Percentiles rank a stretch among this genome's conserved stretches.
Conservation (phyloP, 2,797 vertebrate genomes). For the Sebastes nivosus region DNA sequence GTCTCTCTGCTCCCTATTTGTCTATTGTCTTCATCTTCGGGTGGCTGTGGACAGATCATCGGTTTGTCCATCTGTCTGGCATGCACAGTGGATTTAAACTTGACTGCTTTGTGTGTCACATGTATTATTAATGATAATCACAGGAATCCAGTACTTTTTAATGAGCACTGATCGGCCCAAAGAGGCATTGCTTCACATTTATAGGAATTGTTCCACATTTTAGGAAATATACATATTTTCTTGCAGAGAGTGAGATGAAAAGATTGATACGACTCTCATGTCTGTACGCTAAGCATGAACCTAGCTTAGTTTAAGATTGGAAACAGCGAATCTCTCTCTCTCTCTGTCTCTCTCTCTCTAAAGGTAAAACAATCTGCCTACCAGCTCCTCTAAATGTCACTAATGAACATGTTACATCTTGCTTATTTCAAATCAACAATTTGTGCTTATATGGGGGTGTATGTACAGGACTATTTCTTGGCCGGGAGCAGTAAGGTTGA, state of each 20-base stretch:
- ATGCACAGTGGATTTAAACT: constrained; percentile 21
- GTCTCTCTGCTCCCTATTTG: constrained; percentile 23
- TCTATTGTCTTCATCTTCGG: constrained; percentile 38
- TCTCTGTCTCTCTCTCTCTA: neutral
- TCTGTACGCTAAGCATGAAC: too few relatives aligned
- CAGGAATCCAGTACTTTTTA: neutral
- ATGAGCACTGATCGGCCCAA: neutral
- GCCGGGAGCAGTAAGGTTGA: neutral
- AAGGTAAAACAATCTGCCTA: neutral
- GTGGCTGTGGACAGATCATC: constrained; percentile 16
- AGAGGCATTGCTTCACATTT: neutral
- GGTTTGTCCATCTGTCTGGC: constrained; percentile 34
- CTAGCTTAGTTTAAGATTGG: neutral
- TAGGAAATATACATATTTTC: neutral
- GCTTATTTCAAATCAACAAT: neutral
- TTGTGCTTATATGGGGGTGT: neutral
- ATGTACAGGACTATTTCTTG: neutral
- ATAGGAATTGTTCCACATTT: neutral
- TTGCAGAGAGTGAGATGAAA: neutral
- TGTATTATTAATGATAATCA: neutral
- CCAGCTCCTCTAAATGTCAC: neutral
- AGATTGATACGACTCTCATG: neutral
- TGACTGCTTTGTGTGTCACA: constrained; percentile 1
- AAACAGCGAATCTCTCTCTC: neutral
- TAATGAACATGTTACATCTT: neutral